Conservation (phyloP, 2,113 vertebrate genomes). For the Bos javanicus region DNA sequence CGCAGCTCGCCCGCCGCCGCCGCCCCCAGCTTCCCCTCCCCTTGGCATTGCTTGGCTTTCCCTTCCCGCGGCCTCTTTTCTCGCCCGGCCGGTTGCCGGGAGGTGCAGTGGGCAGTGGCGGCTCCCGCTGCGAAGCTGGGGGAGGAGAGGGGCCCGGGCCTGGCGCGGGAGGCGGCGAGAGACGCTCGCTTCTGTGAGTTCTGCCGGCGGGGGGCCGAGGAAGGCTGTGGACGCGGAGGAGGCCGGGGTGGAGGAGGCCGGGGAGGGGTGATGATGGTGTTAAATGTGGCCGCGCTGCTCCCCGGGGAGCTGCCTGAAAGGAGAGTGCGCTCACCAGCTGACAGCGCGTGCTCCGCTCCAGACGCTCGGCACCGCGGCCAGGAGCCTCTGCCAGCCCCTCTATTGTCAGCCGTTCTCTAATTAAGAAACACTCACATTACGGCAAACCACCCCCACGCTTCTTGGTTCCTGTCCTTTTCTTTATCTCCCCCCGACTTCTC, state of each 20-base stretch:
- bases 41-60: constrained; percentile 32
- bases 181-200: constrained; percentile 73
- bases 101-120: constrained; percentile 74
- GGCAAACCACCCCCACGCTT: constrained; percentile 57
- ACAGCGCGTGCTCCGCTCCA: constrained; percentile 94
- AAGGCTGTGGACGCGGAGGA: constrained; percentile 56
- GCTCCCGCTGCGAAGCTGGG: constrained; percentile 80
- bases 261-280: constrained; percentile 75
- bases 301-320: constrained; percentile 89
- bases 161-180: constrained; percentile 65
- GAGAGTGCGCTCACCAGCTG: constrained; percentile 97
- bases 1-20: background rate
- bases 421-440: constrained; percentile 85
- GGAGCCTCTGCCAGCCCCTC: constrained; percentile 81
- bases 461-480: constrained; percentile 65
- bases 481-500: constrained; percentile 38
- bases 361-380: constrained; percentile 90
- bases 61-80: constrained; percentile 14
- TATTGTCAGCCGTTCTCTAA: constrained; percentile 83
- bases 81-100: constrained; percentile 72
- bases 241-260: constrained; percentile 60
- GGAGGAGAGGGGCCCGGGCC: constrained; percentile 52
- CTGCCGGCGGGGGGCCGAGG: constrained; percentile 63
- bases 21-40: constrained; percentile 53
- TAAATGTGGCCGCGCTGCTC: constrained; percentile 82